Evolutionary conservation across 2,888 invertebrate genomes (phyloP), one percentile per base, ranked within the genome.

Genomic region (Conus canariensis): DNA sequence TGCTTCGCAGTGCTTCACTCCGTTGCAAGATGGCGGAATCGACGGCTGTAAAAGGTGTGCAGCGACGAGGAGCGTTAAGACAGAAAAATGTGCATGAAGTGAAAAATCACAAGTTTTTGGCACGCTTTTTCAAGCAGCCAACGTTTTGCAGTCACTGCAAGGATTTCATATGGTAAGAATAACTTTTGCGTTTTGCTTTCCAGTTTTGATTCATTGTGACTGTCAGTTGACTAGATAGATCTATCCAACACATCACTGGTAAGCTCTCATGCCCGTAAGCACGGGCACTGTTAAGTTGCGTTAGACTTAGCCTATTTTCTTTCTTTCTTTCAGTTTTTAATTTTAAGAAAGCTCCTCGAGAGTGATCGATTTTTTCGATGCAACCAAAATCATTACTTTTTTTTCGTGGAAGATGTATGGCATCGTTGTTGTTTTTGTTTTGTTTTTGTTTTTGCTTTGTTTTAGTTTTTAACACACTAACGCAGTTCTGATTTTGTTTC

Each of bases 81-180:
- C 99, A 99, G 98, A 99, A 99, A 97, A 99, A 99, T 97, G 98
- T 99, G 96, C 99, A 99, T 97, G 98, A 99, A 97, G 98, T 99
- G 96, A 99, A 99, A 97, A 98, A 99, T 97, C 99, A 99, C 97
- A 99, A 98, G 97, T 99, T 99, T 97, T 99, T 99, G 97, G 99
- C 99, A 94, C 97, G 99, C 93, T 99, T 99, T 97, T 99, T 99
- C 97, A 99, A 99, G 97, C 99, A 99, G 97, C 99, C 99, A 87
- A 99, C 99, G 90, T 99, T 99, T 97, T 99, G 99, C 97, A 99
- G 99, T 95, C 99, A 99, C 97, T 99, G 99, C 98, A 99, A 99
- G 97, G 99, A 99, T 97, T 99, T 99, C 97, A 99, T 99, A 97
- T 99, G 99, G 99, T 99, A 96, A 98, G 99, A 97, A 58, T 45